phyloP scores from a whole-genome alignment of 2,113 vertebrate species.

The Galeopterus variegatus region DNA sequence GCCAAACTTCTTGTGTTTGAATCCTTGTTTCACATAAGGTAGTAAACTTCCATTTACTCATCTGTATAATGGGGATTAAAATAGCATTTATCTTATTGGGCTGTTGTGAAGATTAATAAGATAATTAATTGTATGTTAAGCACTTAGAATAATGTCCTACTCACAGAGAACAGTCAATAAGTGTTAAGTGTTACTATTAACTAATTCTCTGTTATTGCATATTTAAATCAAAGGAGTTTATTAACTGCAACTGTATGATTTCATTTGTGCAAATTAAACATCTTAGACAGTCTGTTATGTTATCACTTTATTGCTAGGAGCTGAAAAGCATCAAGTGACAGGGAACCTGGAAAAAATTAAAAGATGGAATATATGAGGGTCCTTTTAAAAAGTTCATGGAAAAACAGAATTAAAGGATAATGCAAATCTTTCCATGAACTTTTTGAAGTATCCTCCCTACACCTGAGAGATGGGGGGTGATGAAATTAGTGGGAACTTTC shows the following conservation, averaged over 20 bases:
- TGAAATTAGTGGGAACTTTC: background rate
- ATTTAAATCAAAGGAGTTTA: slow-evolving; percentile 22
- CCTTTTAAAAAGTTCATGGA: too few species aligned
- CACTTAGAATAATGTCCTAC: background rate
- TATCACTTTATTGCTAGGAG: background rate
- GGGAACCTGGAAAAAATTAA: background rate
- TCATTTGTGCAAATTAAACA: background rate
- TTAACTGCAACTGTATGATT: slow-evolving; percentile 28
- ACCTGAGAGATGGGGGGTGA: background rate
- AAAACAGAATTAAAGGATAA: too few species aligned
- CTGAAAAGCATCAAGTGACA: background rate
- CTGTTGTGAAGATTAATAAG: slow-evolving; percentile 28
- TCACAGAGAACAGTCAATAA: background rate
- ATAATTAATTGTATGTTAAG: slow-evolving; percentile 38
- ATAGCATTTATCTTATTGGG: background rate
- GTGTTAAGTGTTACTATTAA: slow-evolving; percentile 51
- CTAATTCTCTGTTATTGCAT: background rate
- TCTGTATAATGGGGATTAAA: background rate
- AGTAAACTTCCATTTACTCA: slow-evolving; percentile 36
- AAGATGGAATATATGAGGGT: background rate
- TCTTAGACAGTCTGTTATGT: background rate
- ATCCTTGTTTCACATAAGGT: background rate
- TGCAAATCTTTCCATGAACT: too few species aligned
- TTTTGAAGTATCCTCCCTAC: too few species aligned
- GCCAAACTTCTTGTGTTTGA: background rate